These are phyloP conservation scores for Otus sunia DNA, from an alignment of 2,113 vertebrate genomes.

Conservation along the genomic window DNA sequence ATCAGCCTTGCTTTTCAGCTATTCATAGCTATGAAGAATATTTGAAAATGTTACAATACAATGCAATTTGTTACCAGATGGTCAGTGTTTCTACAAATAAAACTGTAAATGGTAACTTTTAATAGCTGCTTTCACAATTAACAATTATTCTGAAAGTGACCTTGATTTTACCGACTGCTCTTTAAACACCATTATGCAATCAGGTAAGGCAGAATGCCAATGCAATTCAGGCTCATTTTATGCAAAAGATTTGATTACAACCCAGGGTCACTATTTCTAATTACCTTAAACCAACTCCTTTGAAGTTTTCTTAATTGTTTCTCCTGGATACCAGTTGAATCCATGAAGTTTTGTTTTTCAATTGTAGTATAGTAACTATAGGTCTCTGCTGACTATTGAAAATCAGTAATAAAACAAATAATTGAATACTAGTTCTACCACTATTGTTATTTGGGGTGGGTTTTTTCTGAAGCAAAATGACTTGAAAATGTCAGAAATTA, in stretches of 20 bases:
- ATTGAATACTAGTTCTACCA: background rate
- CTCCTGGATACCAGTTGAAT: background rate
- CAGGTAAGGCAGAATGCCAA: background rate
- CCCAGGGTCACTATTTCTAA: background rate
- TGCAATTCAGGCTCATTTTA: background rate
- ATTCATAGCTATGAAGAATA: background rate
- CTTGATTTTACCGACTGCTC: background rate
- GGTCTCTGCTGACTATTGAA: background rate
- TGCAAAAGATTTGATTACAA: background rate
- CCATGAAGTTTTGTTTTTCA: background rate
- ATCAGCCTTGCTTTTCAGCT: background rate
- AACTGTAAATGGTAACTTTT: background rate
- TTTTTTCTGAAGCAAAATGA: background rate
- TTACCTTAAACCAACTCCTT: background rate
- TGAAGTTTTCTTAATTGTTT: background rate
- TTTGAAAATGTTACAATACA: background rate
- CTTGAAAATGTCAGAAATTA: background rate
- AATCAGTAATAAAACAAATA: background rate
- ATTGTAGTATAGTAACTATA: background rate
- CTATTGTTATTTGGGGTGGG: fast-evolving
- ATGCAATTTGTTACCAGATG: background rate
- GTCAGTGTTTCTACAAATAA: background rate
- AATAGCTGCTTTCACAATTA: background rate
- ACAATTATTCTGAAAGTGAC: background rate
- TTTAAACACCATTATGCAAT: background rate